phyloP scores from a whole-genome alignment of 35 echinoderm and acorn worm genomes.

The Ophiothrix spiculata region DNA sequence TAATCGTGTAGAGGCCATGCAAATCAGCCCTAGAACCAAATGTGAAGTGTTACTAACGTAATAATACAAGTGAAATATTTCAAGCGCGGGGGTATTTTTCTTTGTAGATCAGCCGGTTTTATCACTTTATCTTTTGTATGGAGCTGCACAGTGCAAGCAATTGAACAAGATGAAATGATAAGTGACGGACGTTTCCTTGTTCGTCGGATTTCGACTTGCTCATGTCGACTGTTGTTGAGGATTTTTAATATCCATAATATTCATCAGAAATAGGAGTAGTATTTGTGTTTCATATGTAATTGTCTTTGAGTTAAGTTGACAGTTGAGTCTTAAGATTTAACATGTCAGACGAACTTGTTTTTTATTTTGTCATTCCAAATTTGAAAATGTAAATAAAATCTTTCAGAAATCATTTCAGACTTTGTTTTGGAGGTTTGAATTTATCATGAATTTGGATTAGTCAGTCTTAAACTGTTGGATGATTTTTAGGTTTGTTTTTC shows the following conservation, averaged over 20 bases:
- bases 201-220: not conserved
- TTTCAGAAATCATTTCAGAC: no score
- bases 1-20: not conserved
- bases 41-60: not conserved
- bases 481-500: no score
- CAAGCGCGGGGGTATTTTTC: not conserved
- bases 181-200: conserved; percentile 14
- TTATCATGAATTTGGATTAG: no score
- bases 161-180: not conserved
- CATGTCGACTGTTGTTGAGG: not conserved
- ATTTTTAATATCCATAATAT: conserved; percentile 8
- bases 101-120: no score
- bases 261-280: not conserved
- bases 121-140: not conserved
- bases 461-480: no score
- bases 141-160: not conserved
- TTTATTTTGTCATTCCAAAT: no score
- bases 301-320: not conserved
- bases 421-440: no score
- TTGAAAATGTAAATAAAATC: no score
- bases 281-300: not conserved
- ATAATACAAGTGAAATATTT: not conserved
- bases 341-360: not conserved
- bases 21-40: not conserved
- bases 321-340: not conserved